These are phyloP conservation scores for Furcula furcula DNA, from an alignment of 2,888 invertebrate species.

Conservation along the genomic window DNA sequence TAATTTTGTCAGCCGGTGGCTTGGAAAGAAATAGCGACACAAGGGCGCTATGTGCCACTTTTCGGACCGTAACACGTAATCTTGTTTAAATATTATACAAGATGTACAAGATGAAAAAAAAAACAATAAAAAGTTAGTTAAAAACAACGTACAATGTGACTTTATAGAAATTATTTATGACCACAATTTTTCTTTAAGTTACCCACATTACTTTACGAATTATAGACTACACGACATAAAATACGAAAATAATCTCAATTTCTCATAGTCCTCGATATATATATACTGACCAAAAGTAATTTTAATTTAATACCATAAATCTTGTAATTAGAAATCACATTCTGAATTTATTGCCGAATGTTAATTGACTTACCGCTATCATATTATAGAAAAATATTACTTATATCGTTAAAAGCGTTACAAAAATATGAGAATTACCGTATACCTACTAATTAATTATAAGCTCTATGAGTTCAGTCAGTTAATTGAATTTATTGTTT, in stretches of 20 bases:
- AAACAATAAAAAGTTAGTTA: no score
- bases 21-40: no score
- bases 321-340: slow-evolving; percentile 48
- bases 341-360: slow-evolving; percentile 59
- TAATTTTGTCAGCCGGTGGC: no score
- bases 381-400: slow-evolving; percentile 15
- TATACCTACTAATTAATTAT: slow-evolving; percentile 13
- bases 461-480: slow-evolving; percentile 49
- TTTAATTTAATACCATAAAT: slow-evolving; percentile 18
- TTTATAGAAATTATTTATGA: slow-evolving; percentile 21
- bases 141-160: no score
- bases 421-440: not conserved
- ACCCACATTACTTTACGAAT: slow-evolving; percentile 30
- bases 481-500: slow-evolving; percentile 6
- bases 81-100: no score
- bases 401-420: slow-evolving; percentile 4
- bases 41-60: no score
- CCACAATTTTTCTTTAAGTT: slow-evolving; percentile 35
- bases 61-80: no score
- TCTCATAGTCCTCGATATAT: slow-evolving; percentile 32
- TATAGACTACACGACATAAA: slow-evolving; percentile 36
- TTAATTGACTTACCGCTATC: slow-evolving; percentile 56
- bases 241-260: slow-evolving; percentile 35
- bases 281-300: slow-evolving; percentile 22
- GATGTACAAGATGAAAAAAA: no score